Evolutionary conservation across 2,797 vertebrate genomes (phyloP), one percentile per base, ranked within the genome.

Genomic region (Melanogrammus aeglefinus): DNA sequence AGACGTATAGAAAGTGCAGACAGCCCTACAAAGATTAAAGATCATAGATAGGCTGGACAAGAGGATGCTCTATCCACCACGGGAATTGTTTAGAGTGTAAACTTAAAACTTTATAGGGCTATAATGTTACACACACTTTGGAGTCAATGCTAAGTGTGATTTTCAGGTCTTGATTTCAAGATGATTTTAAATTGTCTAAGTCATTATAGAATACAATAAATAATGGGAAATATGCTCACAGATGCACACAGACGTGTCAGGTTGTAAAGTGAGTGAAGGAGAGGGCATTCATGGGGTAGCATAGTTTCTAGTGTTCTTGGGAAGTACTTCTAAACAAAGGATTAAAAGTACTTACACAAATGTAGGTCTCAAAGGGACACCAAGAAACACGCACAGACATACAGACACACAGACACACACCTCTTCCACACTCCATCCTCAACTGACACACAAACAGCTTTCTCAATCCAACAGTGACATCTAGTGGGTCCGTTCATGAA

Each of bases 401-500:
- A 3, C 27, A 41, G 0, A 31, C 38, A 75, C 29, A 21, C 27
- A 33, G 44, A 51, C 41, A 31, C 27, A 33, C 12, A 24, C 14
- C 39, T 38, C 31, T 4, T 51, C 66, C 38, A 47, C 73, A 76
- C 31, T 38, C 27, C 24, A 71, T 14, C 39, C 16, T n/a, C 29
- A 78, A 24, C 39, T 36, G 9, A 18, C 35, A 21, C 16, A 71
- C 18, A 72, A 27, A 8, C 21, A 5, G n/a, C 6, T 51, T 72
- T 72, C 27, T 72, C 36, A 72, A 77, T 31, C 41, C 70, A 51
- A 83, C 74, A 86, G 81, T 77, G 73, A 79, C 86, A 85, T 80
- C 85, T 85, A 80, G 84, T 85, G 87, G 79, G 6, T 16, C 4
- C 35, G 7, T 0, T 71, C 21, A 35, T 72, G 2, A 72, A 33